A percentile compares a stretch with the other conserved stretches of the same genome.
Evolutionary conservation across 2,797 vertebrate species (phyloP).

Genomic region (Eidolon dupreanum): DNA sequence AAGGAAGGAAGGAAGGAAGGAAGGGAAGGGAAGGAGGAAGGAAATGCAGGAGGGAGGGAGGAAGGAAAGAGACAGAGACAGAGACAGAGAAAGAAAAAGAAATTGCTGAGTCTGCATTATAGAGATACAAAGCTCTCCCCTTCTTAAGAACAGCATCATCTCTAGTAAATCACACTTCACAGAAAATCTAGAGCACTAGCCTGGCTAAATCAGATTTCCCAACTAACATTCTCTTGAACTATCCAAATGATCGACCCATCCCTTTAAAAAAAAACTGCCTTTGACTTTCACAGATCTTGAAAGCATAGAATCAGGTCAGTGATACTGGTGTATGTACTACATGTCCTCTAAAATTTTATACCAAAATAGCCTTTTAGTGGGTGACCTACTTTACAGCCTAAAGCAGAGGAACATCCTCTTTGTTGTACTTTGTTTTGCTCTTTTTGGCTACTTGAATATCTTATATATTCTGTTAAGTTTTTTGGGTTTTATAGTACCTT

Average conservation of each 20-base stretch:
- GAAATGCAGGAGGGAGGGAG: no score
- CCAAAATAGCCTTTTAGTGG: constrained; percentile 80
- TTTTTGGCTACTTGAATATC: constrained; percentile 51
- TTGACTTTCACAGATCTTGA: constrained; percentile 76
- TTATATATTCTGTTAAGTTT: constrained; percentile 36
- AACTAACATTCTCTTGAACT: constrained; percentile 54
- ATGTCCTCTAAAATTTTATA: constrained; percentile 75
- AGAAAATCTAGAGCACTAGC: constrained; percentile 62
- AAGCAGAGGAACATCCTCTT: constrained; percentile 62
- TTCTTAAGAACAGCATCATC: constrained; percentile 13
- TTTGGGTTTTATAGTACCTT: constrained; percentile 31
- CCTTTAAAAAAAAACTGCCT: not conserved
- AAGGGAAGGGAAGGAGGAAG: not conserved
- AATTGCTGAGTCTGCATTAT: not conserved
- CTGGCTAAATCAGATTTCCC: constrained; percentile 64
- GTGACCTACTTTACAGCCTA: constrained; percentile 76
- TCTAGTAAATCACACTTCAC: constrained; percentile 54
- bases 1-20: not conserved
- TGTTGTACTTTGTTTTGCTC: constrained; percentile 62
- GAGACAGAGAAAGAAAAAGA: fast-evolving
- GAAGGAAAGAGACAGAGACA: no score
- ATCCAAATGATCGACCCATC: constrained; percentile 34
- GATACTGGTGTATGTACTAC: constrained; percentile 66
- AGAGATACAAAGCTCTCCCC: constrained; percentile 9
- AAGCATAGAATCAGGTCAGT: constrained; percentile 79